phyloP scores from a whole-genome alignment of 2,797 vertebrate species.

The Gymnoscopelus microlampas region DNA sequence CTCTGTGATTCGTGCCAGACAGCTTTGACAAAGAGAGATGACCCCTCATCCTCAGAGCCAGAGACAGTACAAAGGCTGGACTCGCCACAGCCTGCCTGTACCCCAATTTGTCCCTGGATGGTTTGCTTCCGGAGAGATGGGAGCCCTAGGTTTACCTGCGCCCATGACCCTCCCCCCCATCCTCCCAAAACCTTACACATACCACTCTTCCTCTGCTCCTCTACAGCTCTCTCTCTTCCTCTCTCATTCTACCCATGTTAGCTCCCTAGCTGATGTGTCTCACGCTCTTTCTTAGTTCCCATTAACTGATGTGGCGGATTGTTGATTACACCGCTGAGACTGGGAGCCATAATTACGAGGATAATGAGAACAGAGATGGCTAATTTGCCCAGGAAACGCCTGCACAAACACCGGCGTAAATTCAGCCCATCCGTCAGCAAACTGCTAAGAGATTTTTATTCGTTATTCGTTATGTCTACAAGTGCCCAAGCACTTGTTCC shows the following conservation, averaged over 20 bases:
- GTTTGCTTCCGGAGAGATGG: constrained; percentile 31
- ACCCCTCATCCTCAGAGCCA: constrained; percentile 49
- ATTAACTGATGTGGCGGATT: constrained; percentile 78
- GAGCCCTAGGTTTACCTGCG: constrained; percentile 5
- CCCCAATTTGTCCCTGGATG: constrained; percentile 57
- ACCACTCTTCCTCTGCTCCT: too few relatives aligned
- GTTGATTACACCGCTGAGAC: constrained; percentile 78
- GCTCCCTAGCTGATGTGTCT: constrained; percentile 55
- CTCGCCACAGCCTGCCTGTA: constrained; percentile 46
- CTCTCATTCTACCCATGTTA: constrained; percentile 21
- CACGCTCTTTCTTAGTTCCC: constrained; percentile 61
- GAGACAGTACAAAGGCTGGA: constrained; percentile 38
- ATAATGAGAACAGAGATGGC: constrained; percentile 79
- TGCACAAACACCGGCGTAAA: constrained; percentile 61
- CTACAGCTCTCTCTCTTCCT: too few relatives aligned
- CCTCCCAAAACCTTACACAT: too few relatives aligned
- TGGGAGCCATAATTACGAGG: constrained; percentile 73
- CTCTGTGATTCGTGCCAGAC: constrained; percentile 24
- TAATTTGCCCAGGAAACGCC: constrained; percentile 73
- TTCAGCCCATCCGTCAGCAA: constrained; percentile 52
- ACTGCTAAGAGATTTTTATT: constrained; percentile 27
- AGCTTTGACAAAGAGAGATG: constrained; percentile 33
- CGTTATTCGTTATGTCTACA: constrained; percentile 34
- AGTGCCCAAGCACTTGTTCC: constrained; percentile 53
- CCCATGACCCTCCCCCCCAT: background rate